Percentiles rank a stretch among this genome's conserved stretches.
Conservation (phyloP, 2,888 invertebrate genomes). For the Oligia strigilis region DNA sequence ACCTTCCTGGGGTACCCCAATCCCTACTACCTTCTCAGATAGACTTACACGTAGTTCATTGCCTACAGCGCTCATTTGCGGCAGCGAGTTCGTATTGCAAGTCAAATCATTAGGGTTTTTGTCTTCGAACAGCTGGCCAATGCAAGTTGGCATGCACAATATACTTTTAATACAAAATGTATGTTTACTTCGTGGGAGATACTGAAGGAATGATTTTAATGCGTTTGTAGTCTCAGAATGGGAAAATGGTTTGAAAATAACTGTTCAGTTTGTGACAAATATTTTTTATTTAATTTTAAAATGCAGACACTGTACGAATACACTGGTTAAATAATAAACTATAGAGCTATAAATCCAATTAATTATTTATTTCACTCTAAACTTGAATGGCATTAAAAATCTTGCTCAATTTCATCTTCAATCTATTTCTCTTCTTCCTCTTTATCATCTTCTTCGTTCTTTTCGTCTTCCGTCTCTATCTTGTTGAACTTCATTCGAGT, state of each 20-base stretch:
- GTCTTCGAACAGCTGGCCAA: neutral
- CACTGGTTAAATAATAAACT: neutral
- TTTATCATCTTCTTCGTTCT: neutral
- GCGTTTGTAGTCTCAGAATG: neutral
- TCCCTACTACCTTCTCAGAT: neutral
- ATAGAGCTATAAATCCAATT: neutral
- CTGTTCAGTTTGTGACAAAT: neutral
- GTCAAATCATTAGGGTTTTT: neutral
- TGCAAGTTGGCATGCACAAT: neutral
- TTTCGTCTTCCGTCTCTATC: neutral
- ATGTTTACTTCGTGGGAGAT: neutral
- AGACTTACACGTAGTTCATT: neutral
- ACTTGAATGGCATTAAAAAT: neutral
- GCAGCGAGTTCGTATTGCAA: neutral
- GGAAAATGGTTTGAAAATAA: conserved; percentile 7
- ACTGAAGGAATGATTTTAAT: neutral
- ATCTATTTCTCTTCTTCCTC: conserved; percentile 18
- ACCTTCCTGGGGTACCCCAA: neutral
- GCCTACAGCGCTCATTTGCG: neutral
- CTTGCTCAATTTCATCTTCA: neutral
- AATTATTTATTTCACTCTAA: neutral
- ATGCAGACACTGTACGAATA: neutral
- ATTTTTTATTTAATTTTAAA: neutral
- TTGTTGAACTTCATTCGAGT: conserved; percentile 9
- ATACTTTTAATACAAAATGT: neutral